phyloP scores from a whole-genome alignment of 37 sponge, comb jelly and placozoan genomes.

The Spongia lamella region DNA sequence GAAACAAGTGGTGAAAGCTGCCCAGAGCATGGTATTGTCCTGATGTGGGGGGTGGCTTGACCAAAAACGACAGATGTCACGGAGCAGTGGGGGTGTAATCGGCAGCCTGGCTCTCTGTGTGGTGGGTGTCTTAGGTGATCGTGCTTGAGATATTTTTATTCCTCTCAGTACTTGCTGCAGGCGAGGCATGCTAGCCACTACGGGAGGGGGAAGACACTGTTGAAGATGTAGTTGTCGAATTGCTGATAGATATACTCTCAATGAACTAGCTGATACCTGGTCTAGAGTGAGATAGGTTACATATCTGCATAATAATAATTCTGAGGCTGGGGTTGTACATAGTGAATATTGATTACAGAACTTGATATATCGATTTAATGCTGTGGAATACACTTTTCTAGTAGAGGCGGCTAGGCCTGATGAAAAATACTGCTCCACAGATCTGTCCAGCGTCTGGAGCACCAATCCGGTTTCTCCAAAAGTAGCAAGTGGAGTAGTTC shows the following conservation, averaged over 20 bases:
- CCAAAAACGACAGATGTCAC: too few relatives aligned
- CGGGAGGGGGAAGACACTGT: constrained; percentile 1
- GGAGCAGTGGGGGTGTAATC: constrained; percentile 20
- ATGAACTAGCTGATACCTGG: not conserved
- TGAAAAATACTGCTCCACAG: constrained; percentile 23
- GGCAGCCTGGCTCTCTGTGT: constrained; percentile 11
- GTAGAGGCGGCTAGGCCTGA: constrained; percentile 42
- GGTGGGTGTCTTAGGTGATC: not conserved
- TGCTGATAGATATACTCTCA: constrained; percentile 40
- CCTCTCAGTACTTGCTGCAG: constrained; percentile 31
- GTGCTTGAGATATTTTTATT: not conserved
- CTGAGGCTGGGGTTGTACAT: constrained; percentile 38
- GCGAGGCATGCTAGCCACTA: constrained; percentile 8
- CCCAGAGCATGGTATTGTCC: constrained; percentile 12
- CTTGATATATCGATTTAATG: constrained; percentile 7
- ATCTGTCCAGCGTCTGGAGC: constrained; percentile 31
- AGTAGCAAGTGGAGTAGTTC: not conserved
- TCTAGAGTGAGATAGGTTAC: constrained; percentile 7
- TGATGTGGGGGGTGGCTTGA: too few relatives aligned
- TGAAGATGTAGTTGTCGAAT: constrained; percentile 34
- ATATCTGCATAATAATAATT: constrained; percentile 10
- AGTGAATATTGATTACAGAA: too few relatives aligned
- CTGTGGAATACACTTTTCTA: constrained; percentile 5
- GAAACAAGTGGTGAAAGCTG: not conserved
- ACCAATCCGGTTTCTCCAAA: constrained; percentile 13